Base-by-base conservation (phyloP, 2,888 invertebrate species). In the Netelia inedita region DNA sequence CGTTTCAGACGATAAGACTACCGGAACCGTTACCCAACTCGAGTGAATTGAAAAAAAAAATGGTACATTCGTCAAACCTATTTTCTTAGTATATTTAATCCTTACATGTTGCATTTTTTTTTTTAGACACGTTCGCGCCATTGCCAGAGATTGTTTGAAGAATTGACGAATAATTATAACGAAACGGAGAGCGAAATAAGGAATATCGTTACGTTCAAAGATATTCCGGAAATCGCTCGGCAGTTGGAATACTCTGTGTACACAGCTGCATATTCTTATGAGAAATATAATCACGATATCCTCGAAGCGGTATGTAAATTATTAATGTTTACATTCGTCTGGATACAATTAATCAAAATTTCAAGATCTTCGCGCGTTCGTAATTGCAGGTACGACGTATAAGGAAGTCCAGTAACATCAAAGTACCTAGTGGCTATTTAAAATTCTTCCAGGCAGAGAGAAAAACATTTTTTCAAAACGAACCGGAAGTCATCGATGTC, bases 221-320 rank as follows among this genome's bases (percentile, higher is more conserved):
- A 76, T 68, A 35, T 84, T 53, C 35, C 61, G n/a, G 68, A 68
- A 63, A 80, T 80, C 10, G 80, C 76, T 2, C 43, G 72, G 8
- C 53, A 50, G 8, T 50, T 84, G 59, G 83, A 80, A 61, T 55
- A 61, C 63, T 72, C 75, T 14, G 10, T 83, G 65, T 72, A 8
- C 41, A 43, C 35, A 16, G 53, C 59, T 16, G 65, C 79, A 35
- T 23, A 6, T 16, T n/a, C 1, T 8, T 3, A 10, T 21, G 21
- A 28, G 50, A 75, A 79, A 10, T 83, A 83, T 35, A 50, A 41
- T 50, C 75, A 76, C 71, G 75, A 71, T 35, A 28, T 83, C 8
- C 9, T 19, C 43, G 14, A 41, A 43, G 19, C 23, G 83, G 83
- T 83, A 68, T 19, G 66, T 65, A 16, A 35, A 43, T 41, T 8